Conservation (phyloP, 1,140 invertebrate species). For the Macrocentrus cingulum region DNA sequence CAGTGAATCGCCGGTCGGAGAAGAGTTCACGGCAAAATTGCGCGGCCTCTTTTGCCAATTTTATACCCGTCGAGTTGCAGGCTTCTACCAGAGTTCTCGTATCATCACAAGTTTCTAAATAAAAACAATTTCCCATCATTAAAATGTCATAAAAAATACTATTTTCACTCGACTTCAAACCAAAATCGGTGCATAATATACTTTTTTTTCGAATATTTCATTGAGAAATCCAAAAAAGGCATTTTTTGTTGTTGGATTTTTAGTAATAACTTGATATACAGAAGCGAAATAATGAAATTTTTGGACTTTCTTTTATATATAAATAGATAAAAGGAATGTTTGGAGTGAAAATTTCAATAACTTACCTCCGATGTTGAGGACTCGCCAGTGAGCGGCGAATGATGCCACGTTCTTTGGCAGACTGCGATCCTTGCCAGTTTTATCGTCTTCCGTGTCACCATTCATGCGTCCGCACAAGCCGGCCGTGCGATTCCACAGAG, state of each 20-base stretch:
- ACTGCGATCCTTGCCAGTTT: constrained; percentile 64
- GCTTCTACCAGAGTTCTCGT: constrained; percentile 57
- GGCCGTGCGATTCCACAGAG: constrained; percentile 74
- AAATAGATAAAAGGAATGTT: no score
- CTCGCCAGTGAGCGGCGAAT: constrained; percentile 70
- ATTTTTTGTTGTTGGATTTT: no score
- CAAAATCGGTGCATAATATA: no score
- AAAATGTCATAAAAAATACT: no score
- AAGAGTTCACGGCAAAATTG: constrained; percentile 67
- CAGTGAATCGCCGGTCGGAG: constrained; percentile 64
- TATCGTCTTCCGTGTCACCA: constrained; percentile 70
- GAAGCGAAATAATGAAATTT: no score
- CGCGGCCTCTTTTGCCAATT: constrained; percentile 58
- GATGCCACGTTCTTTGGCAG: constrained; percentile 54
- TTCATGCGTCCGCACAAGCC: constrained; percentile 82
- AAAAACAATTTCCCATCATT: constrained; percentile 30
- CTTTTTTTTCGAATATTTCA: no score
- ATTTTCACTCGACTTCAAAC: no score
- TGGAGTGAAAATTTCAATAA: constrained; percentile 22
- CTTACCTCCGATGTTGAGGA: constrained; percentile 66
- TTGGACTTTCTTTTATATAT: no score
- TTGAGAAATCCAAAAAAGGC: no score
- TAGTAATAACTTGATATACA: no score
- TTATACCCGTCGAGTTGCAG: constrained; percentile 48
- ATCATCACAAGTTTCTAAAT: constrained; percentile 66